These are phyloP conservation scores for Sitta europaea DNA, from an alignment of 2,113 vertebrate species.

Conservation along the genomic window DNA sequence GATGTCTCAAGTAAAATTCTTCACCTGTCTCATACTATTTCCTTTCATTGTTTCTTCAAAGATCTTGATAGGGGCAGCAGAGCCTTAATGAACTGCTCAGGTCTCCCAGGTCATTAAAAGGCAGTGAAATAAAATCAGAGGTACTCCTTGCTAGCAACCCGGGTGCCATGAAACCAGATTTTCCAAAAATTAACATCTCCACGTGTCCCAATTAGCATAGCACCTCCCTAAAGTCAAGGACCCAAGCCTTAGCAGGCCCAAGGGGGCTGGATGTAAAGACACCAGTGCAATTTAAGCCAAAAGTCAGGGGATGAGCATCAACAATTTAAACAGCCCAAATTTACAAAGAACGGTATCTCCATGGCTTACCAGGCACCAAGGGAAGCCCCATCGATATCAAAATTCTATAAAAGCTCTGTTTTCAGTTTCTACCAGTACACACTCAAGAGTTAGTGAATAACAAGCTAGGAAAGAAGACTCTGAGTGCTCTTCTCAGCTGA, in stretches of 20 bases:
- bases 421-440: not conserved
- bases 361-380: not conserved
- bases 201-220: accelerated
- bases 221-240: not conserved
- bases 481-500: not conserved
- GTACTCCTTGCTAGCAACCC: not conserved
- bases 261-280: not conserved
- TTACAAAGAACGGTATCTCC: accelerated
- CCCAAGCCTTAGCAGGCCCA: not conserved
- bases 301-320: not conserved
- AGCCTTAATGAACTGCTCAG: not conserved
- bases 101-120: not conserved
- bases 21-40: not conserved
- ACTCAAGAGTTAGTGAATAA: not conserved
- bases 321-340: not conserved
- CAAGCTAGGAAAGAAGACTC: not conserved
- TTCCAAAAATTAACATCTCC: not conserved
- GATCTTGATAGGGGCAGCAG: not conserved
- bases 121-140: not conserved
- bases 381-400: accelerated
- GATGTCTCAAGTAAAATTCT: not conserved
- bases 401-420: not conserved
- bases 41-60: not conserved
- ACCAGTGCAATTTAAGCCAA: not conserved
- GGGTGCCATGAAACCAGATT: not conserved